A percentile compares a stretch with the other conserved stretches of the same genome.
Conservation (phyloP, 2,797 vertebrate species). For the Pempheris klunzingeri region DNA sequence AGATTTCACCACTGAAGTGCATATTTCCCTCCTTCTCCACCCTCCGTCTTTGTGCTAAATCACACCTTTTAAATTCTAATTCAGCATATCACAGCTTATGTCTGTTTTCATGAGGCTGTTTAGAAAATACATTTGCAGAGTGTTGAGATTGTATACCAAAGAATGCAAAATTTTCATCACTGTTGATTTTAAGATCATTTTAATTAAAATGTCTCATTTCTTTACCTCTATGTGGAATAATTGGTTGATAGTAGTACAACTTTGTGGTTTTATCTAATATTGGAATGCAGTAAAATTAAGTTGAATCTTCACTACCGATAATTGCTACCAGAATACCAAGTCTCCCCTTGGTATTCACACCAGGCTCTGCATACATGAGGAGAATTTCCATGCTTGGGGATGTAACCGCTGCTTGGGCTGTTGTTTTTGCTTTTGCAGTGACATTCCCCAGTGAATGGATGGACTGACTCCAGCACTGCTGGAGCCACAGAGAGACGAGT, state of each 20-base stretch:
- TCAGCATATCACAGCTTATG: background rate
- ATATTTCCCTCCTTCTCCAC: conserved; percentile 40
- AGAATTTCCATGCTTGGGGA: conserved; percentile 47
- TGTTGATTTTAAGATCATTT: background rate
- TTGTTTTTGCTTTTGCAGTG: conserved; percentile 52
- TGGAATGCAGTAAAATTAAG: conserved; percentile 28
- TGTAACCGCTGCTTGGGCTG: conserved; percentile 48
- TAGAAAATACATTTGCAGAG: background rate
- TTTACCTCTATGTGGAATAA: background rate
- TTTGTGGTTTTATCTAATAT: conserved; percentile 31
- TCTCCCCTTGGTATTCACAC: conserved; percentile 55
- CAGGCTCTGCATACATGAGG: conserved; percentile 45
- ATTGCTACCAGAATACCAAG: conserved; percentile 54
- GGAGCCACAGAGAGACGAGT: conserved; percentile 30
- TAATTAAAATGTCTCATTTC: background rate
- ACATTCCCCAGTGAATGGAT: conserved; percentile 56
- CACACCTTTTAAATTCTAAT: conserved; percentile 25
- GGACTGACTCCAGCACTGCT: conserved; percentile 53
- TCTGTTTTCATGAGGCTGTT: background rate
- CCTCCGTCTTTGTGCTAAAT: conserved; percentile 40
- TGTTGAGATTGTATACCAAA: background rate
- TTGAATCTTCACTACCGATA: conserved; percentile 23
- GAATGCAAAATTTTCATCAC: background rate
- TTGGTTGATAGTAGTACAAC: conserved; percentile 8
- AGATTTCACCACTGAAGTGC: conserved; percentile 38